Conservation (phyloP, 2,797 vertebrate species). For the Syngnathus rostellatus region DNA sequence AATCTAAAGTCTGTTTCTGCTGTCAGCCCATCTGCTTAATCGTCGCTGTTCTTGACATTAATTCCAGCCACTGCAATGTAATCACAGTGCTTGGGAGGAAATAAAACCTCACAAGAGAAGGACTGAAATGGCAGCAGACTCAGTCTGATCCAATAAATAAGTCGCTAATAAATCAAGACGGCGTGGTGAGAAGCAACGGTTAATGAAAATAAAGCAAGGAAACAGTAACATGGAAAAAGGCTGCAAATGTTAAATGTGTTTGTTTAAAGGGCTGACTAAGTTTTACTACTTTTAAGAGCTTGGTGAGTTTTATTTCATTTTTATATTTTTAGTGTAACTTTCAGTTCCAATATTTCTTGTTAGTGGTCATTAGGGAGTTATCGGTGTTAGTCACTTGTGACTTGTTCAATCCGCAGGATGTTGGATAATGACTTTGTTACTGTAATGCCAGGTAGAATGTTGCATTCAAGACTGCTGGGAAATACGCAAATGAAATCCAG, state of each 20-base stretch:
- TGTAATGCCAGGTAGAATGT: background rate
- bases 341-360: background rate
- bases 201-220: constrained; percentile 28
- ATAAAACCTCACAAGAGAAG: constrained; percentile 51
- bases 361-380: background rate
- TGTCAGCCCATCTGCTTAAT: constrained; percentile 35
- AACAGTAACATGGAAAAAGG: background rate
- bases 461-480: background rate
- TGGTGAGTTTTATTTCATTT: background rate
- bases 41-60: constrained; percentile 39
- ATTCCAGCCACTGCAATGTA: constrained; percentile 53
- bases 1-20: constrained; percentile 11
- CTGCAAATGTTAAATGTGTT: constrained; percentile 13
- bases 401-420: no score
- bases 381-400: background rate
- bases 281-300: background rate
- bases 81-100: constrained; percentile 40
- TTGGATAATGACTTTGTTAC: background rate
- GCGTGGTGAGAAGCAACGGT: constrained; percentile 36
- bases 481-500: background rate
- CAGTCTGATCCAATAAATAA: constrained; percentile 56
- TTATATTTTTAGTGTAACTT: background rate
- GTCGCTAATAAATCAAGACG: constrained; percentile 55
- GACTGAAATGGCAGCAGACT: constrained; percentile 54
- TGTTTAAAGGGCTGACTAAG: background rate